These are phyloP conservation scores for Vollenhovia emeryi DNA, from an alignment of 1,140 invertebrate genomes.

Conservation along the genomic window DNA sequence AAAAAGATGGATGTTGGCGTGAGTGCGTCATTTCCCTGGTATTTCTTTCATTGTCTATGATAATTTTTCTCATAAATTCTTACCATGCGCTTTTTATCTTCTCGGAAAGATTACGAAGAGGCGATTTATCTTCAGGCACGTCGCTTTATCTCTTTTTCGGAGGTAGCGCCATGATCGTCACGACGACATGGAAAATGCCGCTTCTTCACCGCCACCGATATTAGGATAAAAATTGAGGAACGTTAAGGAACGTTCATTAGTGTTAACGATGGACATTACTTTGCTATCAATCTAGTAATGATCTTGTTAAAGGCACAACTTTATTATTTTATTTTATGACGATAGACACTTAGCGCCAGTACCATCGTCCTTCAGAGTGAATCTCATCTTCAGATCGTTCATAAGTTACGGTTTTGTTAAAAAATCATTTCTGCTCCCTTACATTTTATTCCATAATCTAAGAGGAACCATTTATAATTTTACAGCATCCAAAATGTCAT, in stretches of 20 bases:
- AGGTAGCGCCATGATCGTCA: slow-evolving; percentile 20
- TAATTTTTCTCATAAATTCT: slow-evolving; percentile 60
- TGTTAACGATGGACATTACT: not conserved
- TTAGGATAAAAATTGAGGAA: slow-evolving; percentile 16
- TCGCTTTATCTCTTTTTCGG: slow-evolving; percentile 32
- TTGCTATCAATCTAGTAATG: not conserved
- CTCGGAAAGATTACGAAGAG: slow-evolving; percentile 3
- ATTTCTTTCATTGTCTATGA: slow-evolving; percentile 43
- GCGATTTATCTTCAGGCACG: slow-evolving; percentile 32
- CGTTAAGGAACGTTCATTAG: not conserved
- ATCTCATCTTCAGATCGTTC: not conserved
- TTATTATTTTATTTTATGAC: slow-evolving; percentile 1
- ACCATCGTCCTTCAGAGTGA: too few relatives aligned
- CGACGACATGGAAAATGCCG: slow-evolving; percentile 20
- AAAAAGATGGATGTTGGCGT: not conserved
- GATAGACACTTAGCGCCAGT: not conserved
- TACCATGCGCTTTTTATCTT: slow-evolving; percentile 14
- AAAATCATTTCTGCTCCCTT: not conserved
- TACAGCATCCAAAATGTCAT: slow-evolving; percentile 11
- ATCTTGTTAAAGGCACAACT: not conserved
- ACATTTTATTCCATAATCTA: not conserved
- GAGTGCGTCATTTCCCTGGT: not conserved
- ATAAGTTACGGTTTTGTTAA: not conserved
- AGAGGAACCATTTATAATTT: slow-evolving; percentile 19
- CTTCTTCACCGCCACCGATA: not conserved